Evolutionary conservation across 2,888 invertebrate species (phyloP).

Genomic region (Tetragnatha montana): DNA sequence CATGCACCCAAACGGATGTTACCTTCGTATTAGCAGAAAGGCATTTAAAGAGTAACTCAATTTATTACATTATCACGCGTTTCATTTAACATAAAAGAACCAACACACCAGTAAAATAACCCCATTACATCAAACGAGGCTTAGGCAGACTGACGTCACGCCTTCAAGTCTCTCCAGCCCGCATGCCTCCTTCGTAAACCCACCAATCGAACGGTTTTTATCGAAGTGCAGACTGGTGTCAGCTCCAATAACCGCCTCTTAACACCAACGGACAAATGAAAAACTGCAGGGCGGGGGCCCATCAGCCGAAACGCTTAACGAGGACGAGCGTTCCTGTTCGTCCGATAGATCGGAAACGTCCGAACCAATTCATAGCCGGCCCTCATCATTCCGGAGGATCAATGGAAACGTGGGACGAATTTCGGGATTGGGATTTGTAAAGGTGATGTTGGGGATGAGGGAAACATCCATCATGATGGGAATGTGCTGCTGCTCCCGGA

Average conservation of each 20-base stretch:
- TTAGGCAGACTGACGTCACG: no score
- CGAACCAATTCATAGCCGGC: constrained; percentile 50
- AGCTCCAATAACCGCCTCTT: constrained; percentile 49
- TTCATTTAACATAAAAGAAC: no score
- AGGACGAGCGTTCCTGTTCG: constrained; percentile 47
- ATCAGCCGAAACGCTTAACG: constrained; percentile 48
- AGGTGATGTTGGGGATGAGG: constrained; percentile 12
- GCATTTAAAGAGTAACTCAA: no score
- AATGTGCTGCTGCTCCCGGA: not conserved
- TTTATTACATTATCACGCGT: no score
- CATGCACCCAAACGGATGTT: no score
- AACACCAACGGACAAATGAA: constrained; percentile 58
- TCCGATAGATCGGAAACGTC: constrained; percentile 57
- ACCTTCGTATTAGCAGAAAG: no score
- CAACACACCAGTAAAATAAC: no score
- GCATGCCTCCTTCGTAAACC: constrained; percentile 13
- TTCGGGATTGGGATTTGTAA: constrained; percentile 47
- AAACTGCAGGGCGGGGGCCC: constrained; percentile 16
- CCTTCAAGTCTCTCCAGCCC: constrained; percentile 27
- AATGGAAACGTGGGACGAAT: constrained; percentile 50
- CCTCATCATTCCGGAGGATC: constrained; percentile 40
- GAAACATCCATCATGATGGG: not conserved
- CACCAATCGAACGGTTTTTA: constrained; percentile 37
- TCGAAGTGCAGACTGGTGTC: constrained; percentile 50
- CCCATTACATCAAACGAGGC: no score